Conservation (phyloP, 2,797 vertebrate genomes). For the Pangasius macronema region DNA sequence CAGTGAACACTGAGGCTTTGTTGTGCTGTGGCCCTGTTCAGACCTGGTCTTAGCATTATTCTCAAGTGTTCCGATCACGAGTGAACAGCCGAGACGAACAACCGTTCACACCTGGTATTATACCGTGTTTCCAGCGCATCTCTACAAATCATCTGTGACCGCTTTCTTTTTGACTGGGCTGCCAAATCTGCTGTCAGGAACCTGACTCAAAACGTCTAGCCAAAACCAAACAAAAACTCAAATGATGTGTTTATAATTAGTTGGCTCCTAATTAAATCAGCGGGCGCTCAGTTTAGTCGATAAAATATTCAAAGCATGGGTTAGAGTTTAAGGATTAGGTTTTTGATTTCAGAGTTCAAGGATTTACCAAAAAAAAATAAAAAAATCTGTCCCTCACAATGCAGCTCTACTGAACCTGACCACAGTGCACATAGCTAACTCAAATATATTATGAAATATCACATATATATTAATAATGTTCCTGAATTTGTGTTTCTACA, state of each 20-base stretch:
- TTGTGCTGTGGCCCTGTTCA: not conserved
- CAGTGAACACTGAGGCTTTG: constrained; percentile 49
- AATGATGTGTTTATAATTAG: not conserved
- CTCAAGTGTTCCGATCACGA: not conserved
- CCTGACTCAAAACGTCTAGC: not conserved
- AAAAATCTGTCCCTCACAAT: too few species aligned
- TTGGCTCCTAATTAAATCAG: not conserved
- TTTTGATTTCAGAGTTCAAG: not conserved
- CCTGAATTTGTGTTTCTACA: not conserved
- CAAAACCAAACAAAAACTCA: not conserved
- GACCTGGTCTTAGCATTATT: not conserved
- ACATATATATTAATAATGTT: not conserved
- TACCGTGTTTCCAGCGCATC: not conserved
- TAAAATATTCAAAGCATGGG: not conserved
- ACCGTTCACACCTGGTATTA: not conserved
- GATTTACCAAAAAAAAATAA: not conserved
- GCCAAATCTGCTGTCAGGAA: not conserved
- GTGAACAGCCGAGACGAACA: not conserved
- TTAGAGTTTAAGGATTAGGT: not conserved
- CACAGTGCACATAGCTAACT: not conserved
- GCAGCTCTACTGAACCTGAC: not conserved
- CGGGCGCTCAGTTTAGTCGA: not conserved
- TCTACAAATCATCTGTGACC: not conserved
- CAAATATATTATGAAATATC: not conserved
- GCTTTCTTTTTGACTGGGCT: too few species aligned